Base-by-base conservation (phyloP, 2,888 invertebrate species). In the Ophraella communa region DNA sequence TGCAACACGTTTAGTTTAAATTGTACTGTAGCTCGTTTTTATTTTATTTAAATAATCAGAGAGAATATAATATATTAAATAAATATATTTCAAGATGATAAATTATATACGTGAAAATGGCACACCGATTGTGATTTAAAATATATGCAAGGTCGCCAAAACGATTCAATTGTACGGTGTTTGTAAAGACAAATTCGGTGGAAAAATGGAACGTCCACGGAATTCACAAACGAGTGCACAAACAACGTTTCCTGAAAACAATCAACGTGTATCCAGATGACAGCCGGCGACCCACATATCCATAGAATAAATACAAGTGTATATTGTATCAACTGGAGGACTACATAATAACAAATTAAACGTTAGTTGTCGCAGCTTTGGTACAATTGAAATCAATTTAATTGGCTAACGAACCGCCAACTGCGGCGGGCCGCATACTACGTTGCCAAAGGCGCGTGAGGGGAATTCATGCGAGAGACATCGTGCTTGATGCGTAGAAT, bases 361-460 rank as follows among this genome's bases (percentile, higher is more conserved):
- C 70, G 75, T 71, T 70, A 70, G 73, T 73, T 74, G 75, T 30
- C 30, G 74, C 76, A 73, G 72, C 71, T 71, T 67, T 68, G 73
- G 71, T 73, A 74, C 73, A 75, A 76, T 76, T 76, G 75, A 76
- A 75, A 73, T 77, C 76, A 75, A 78, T 78, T 77, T 78, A 79
- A 78, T 78, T 78, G 78, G 76, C 76, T 77, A 79, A 78, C 79
- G 77, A 78, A 78, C 75, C 77, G 75, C 74, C 75, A 72, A 76
- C 74, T 76, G 77, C 70, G 77, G 76, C 69, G 45, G 70, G 64
- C 68, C 56, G 45, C 56, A 56, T 20, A 56, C 27, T 56, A 57
- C 47, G 47, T 69, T 70, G 69, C 60, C 49, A 51, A 51, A 69
- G 66, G 68, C 70, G 73, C 75, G 74, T 74, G 73, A 72, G 72